Evolutionary conservation across 2,888 invertebrate species (phyloP), one percentile per base, ranked within the genome.

Genomic region (Cinara cedri): DNA sequence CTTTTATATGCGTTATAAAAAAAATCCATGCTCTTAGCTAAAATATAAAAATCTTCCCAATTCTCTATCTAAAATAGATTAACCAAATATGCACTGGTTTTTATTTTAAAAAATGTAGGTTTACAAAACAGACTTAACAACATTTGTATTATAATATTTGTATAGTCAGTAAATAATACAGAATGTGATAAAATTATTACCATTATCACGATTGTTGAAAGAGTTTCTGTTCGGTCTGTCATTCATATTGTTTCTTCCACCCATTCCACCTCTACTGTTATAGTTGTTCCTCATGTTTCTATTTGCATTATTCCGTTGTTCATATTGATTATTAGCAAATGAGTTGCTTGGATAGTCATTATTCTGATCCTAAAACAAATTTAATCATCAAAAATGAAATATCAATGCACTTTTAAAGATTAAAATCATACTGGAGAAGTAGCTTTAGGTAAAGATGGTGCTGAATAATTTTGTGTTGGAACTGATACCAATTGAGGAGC

Each of bases 161-260:
- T n/a, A n/a, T n/a, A n/a, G n/a, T n/a, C n/a, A n/a, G n/a, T n/a
- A n/a, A n/a, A n/a, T n/a, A n/a, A n/a, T n/a, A n/a, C n/a, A n/a
- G 34, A 34, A 34, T 34, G 34, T 10, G 1, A 21, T 55, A 19
- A 60, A 54, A 46, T 13, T 14, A 21, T 51, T 60, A 70, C 76
- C 81, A 42, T 81, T 81, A 26, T 75, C 65, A 14, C 80, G 72
- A 51, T 78, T 80, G 66, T 71, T 55, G 26, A 75, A 81, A 34
- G 80, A 34, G 66, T 55, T 72, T 46, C 70, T 68, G 21, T 51
- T 78, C 0, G 78, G 68, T 16, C 78, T 78, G 9, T 78, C 78
- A 51, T 78, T 78, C 42, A 78, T 51, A 60, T 72, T 72, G 60
- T 60, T 78, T 62, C 78, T 78, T 51, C 78, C 78, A 46, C 78